A percentile compares a stretch with the other conserved stretches of the same genome.
Conservation (phyloP, 1,140 invertebrate genomes). For the Zophobas atratus region DNA sequence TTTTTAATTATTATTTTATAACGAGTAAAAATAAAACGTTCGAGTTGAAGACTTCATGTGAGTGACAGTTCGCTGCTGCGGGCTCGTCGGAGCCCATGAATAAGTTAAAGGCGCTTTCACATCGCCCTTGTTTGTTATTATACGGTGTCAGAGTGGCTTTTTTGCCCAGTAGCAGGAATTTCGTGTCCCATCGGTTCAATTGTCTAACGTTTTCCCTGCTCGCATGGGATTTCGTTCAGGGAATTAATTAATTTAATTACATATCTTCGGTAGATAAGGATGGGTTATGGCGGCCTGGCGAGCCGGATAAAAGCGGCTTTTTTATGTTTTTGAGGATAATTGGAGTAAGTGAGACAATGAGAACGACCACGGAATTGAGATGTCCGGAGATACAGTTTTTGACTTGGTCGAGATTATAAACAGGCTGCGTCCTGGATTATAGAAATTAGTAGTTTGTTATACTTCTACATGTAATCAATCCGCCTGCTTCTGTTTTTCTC, state of each 20-base stretch:
- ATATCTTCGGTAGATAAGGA: slow-evolving; percentile 23
- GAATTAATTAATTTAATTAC: slow-evolving; percentile 42
- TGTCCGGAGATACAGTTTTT: neutral
- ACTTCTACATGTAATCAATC: too few species aligned
- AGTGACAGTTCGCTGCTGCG: slow-evolving; percentile 58
- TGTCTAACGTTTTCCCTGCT: slow-evolving; percentile 7
- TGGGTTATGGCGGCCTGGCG: slow-evolving; percentile 22
- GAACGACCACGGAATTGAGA: slow-evolving; percentile 10
- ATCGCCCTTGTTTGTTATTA: slow-evolving; percentile 15
- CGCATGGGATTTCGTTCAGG: slow-evolving; percentile 13
- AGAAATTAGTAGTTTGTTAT: too few species aligned
- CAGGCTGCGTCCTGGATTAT: too few species aligned
- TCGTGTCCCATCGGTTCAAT: slow-evolving; percentile 11
- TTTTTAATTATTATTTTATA: slow-evolving; percentile 62
- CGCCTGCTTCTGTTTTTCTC: too few species aligned
- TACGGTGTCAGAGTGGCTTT: neutral
- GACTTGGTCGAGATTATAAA: too few species aligned
- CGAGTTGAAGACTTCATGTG: slow-evolving; percentile 59
- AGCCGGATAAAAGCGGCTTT: slow-evolving; percentile 23
- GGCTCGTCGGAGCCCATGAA: slow-evolving; percentile 29
- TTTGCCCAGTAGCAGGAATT: neutral
- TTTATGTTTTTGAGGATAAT: slow-evolving; percentile 17
- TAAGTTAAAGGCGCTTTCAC: slow-evolving; percentile 20
- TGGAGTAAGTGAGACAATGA: neutral
- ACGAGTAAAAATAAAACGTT: slow-evolving; percentile 59